Evolutionary conservation across 2,888 invertebrate genomes (phyloP).

Genomic region (Netelia inedita): DNA sequence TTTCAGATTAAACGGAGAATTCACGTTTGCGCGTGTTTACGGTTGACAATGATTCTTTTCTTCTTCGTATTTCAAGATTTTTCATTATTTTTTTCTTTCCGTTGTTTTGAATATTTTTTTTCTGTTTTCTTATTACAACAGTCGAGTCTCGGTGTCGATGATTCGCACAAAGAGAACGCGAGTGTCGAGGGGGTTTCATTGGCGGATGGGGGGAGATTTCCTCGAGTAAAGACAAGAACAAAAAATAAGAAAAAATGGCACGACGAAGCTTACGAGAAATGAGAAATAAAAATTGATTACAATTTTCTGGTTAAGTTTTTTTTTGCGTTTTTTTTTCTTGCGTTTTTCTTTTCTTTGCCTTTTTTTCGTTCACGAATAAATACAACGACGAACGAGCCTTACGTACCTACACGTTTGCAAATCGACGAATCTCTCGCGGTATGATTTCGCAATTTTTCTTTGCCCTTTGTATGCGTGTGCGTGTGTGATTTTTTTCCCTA

Average conservation of each 20-base stretch:
- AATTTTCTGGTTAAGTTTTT: slow-evolving; percentile 14
- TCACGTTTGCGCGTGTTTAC: slow-evolving; percentile 1
- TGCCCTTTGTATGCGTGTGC: not conserved
- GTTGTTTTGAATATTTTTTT: too few relatives aligned
- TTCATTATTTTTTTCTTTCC: not conserved
- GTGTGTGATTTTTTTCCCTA: not conserved
- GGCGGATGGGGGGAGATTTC: slow-evolving; percentile 5
- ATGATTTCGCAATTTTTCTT: slow-evolving; percentile 23
- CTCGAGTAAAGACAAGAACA: not conserved
- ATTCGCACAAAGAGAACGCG: slow-evolving; percentile 9
- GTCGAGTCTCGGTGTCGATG: not conserved
- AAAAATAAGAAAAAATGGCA: slow-evolving; percentile 44
- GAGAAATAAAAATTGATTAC: slow-evolving; percentile 33
- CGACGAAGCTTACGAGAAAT: slow-evolving; percentile 37
- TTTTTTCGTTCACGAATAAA: slow-evolving; percentile 49
- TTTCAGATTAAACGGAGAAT: slow-evolving; percentile 25
- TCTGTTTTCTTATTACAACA: not conserved
- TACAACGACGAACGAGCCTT: slow-evolving; percentile 52
- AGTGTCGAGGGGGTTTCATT: not conserved
- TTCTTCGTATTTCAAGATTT: slow-evolving; percentile 24
- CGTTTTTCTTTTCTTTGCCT: not conserved
- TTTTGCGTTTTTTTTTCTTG: slow-evolving; percentile 8
- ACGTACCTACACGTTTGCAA: slow-evolving; percentile 34
- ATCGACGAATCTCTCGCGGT: slow-evolving; percentile 19
- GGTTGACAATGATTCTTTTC: slow-evolving; percentile 37